These are phyloP conservation scores for Ageneiosus marmoratus DNA, from an alignment of 2,113 vertebrate species.

Conservation along the genomic window DNA sequence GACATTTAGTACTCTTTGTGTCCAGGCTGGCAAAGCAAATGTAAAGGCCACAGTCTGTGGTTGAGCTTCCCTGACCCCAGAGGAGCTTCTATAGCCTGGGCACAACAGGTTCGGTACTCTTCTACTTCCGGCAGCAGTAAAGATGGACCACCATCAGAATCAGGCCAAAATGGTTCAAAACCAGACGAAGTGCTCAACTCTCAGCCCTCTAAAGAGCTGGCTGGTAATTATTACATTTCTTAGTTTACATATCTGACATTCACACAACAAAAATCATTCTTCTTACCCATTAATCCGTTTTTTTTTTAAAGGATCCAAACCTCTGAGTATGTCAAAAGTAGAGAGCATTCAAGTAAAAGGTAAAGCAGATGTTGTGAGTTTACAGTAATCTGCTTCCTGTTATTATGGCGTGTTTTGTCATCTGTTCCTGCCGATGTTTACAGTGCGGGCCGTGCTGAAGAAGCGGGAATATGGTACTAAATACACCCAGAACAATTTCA, in stretches of 20 bases:
- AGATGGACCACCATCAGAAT: conserved; percentile 64
- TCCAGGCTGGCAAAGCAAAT: conserved; percentile 78
- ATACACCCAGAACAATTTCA: conserved; percentile 98
- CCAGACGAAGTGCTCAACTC: conserved; percentile 52
- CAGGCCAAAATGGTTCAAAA: conserved; percentile 42
- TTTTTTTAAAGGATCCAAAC: conserved; percentile 42
- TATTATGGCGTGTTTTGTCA: background rate
- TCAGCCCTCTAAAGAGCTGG: conserved; percentile 38
- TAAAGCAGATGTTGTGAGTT: conserved; percentile 38
- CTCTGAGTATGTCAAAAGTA: conserved; percentile 57
- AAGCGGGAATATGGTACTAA: conserved; percentile 95
- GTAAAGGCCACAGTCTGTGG: conserved; percentile 69
- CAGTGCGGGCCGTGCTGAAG: conserved; percentile 95
- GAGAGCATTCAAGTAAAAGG: conserved; percentile 80
- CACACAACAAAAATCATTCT: background rate
- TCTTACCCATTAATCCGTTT: background rate
- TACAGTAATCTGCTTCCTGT: background rate
- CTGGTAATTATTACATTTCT: conserved; percentile 55
- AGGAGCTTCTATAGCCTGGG: conserved; percentile 67
- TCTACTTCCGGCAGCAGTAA: conserved; percentile 73
- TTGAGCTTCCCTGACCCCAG: conserved; percentile 67
- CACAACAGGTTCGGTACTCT: conserved; percentile 81
- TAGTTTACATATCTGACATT: background rate
- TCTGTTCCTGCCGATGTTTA: conserved; percentile 11
- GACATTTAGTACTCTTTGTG: background rate